These are phyloP conservation scores for Holothuria glaberrima DNA, from an alignment of 35 echinoderm and acorn worm species.

Conservation along the genomic window DNA sequence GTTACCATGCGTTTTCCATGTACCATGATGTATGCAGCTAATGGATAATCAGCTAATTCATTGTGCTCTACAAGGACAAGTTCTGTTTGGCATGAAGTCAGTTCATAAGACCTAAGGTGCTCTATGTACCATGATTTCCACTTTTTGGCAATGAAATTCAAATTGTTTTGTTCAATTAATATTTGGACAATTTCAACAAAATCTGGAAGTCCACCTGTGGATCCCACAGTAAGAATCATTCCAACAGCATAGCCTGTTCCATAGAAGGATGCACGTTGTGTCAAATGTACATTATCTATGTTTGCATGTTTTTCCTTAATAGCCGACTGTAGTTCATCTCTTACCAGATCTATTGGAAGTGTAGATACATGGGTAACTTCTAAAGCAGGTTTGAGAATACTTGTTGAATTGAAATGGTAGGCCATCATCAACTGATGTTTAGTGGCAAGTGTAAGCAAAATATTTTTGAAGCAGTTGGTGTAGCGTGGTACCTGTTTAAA, in stretches of 20 bases:
- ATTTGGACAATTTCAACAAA: constrained; percentile 66
- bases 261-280: constrained; percentile 48
- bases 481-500: constrained; percentile 63
- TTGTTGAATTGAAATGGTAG: constrained; percentile 53
- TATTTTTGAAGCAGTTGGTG: constrained; percentile 69
- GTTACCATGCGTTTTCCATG: constrained; percentile 59
- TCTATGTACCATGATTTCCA: constrained; percentile 52
- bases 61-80: constrained; percentile 50
- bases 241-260: too few relatives aligned
- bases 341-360: constrained; percentile 45
- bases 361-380: constrained; percentile 38
- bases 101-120: constrained; percentile 58
- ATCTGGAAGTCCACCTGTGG: too few relatives aligned
- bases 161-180: constrained; percentile 9
- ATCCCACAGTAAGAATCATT: too few relatives aligned
- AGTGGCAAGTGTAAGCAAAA: constrained; percentile 50
- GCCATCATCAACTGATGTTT: constrained; percentile 69
- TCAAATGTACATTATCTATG: constrained; percentile 46
- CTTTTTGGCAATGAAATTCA: constrained; percentile 44
- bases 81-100: constrained; percentile 34
- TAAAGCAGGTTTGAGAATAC: constrained; percentile 1
- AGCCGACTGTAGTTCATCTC: constrained; percentile 42
- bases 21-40: constrained; percentile 63
- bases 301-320: constrained; percentile 49
- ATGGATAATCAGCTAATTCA: constrained; percentile 61